Conservation (phyloP, 92 coral and sea anemone species). For the Zoanthus sansibaricus region DNA sequence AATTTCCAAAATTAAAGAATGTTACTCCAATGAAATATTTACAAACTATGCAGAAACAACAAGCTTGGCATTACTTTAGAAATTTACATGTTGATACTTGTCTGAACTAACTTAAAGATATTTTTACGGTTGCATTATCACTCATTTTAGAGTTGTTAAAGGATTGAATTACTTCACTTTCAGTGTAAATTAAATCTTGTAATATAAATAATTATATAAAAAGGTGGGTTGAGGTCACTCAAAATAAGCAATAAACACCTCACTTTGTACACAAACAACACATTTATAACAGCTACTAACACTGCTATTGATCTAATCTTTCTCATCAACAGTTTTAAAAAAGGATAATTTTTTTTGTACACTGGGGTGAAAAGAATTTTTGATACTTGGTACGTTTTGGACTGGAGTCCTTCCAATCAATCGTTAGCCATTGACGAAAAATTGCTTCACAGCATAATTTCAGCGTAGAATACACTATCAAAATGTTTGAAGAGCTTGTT, state of each 20-base stretch:
- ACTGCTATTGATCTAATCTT: neutral
- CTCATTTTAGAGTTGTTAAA: neutral
- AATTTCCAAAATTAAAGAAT: too few species aligned
- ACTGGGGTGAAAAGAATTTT: too few species aligned
- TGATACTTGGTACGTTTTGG: too few species aligned
- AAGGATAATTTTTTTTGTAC: too few species aligned
- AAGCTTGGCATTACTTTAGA: too few species aligned
- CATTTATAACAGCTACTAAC: neutral
- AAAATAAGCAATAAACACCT: neutral
- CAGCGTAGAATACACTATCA: neutral
- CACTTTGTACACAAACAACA: neutral
- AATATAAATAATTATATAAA: neutral
- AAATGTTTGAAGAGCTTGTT: neutral
- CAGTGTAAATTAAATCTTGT: constrained; percentile 13
- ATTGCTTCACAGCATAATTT: neutral
- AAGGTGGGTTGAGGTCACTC: neutral
- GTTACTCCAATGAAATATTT: too few species aligned
- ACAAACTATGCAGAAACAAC: too few species aligned
- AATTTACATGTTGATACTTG: too few species aligned
- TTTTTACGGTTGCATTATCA: too few species aligned
- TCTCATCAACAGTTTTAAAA: too few species aligned
- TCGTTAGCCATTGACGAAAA: neutral
- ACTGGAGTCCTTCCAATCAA: neutral
- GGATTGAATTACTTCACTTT: neutral
- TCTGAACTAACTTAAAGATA: too few species aligned